Evolutionary conservation across 2,888 invertebrate genomes (phyloP).

Genomic region (Nomada ruficornis): DNA sequence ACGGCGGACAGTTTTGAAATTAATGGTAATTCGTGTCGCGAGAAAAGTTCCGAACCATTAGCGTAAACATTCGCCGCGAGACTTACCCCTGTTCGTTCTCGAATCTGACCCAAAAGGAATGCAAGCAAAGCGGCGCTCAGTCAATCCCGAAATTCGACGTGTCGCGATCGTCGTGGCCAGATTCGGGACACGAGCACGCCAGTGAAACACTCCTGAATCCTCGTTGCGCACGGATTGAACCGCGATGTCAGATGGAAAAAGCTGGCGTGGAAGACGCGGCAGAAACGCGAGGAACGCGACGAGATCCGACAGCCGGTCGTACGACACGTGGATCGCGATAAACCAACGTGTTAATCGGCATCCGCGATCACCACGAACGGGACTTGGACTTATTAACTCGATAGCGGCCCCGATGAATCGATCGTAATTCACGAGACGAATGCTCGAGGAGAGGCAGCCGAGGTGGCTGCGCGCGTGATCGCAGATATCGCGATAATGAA

Average conservation of each 20-base stretch:
- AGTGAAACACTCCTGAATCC: too few relatives aligned
- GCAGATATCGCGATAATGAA: conserved; percentile 73
- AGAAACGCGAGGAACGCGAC: conserved; percentile 27
- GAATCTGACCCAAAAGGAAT: too few relatives aligned
- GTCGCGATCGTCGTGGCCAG: too few relatives aligned
- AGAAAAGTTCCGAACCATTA: too few relatives aligned
- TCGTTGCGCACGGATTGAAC: conserved; percentile 11
- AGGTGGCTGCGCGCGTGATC: conserved; percentile 49
- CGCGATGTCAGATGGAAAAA: conserved; percentile 26
- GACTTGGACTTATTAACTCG: conserved; percentile 73
- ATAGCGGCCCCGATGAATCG: conserved; percentile 62
- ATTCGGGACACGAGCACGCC: too few relatives aligned
- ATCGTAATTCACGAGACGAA: conserved; percentile 71
- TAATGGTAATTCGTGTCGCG: too few relatives aligned
- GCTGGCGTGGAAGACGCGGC: background rate
- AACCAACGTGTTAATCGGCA: conserved; percentile 60
- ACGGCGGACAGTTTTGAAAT: too few relatives aligned
- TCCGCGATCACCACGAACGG: conserved; percentile 67
- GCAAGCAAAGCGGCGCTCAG: too few relatives aligned
- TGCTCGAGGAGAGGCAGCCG: conserved; percentile 42
- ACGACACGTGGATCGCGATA: conserved; percentile 61
- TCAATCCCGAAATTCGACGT: too few relatives aligned
- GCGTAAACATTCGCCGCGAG: too few relatives aligned
- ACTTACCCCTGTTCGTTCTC: too few relatives aligned
- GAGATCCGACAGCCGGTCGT: conserved; percentile 39